Evolutionary conservation across 2,113 vertebrate species (phyloP), one percentile per base, ranked within the genome.

Genomic region (Passer montanus): DNA sequence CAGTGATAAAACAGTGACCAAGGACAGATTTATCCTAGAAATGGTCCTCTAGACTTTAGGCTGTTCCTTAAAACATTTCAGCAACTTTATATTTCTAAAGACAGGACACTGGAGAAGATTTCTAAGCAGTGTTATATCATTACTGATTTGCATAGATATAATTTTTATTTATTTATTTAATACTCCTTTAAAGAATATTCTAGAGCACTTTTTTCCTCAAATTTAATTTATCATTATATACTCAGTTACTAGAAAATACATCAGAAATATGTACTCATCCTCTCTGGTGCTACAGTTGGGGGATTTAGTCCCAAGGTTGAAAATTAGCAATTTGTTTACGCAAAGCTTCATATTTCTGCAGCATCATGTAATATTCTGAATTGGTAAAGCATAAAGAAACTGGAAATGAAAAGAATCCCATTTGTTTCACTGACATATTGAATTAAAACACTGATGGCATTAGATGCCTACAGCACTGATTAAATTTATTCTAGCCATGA

Each of bases 401-500:
- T 95, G 58, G 77, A 96, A 96, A 95, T 89, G 82, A 90, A 93
- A 94, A 96, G 91, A 88, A 93, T 93, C 76, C 76, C 84, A 90
- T 93, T 92, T 93, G 86, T 97, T 96, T 94, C 66, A 76, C 74
- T 95, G 89, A 97, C 72, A 93, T 31, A 82, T 55, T 93, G 85
- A 97, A 98, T 97, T 96, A 97, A 97, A 96, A 96, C 70, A 91
- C 73, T 90, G 82, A 97, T 94, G 89, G 83, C 86, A 80, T 95
- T 95, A 94, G 93, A 97, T 95, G 95, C 81, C 92, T 94, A 97
- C 91, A 95, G 95, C 93, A 94, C 97, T 49, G 83, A 91, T 95
- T 95, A 97, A 97, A 98, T 98, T 95, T 97, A 98, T 98, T 97
- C 93, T 96, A 94, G 78, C 77, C 89, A 95, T 95, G 95, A 97